phyloP scores from a whole-genome alignment of 1,140 invertebrate genomes.

The Bombus picipes region DNA sequence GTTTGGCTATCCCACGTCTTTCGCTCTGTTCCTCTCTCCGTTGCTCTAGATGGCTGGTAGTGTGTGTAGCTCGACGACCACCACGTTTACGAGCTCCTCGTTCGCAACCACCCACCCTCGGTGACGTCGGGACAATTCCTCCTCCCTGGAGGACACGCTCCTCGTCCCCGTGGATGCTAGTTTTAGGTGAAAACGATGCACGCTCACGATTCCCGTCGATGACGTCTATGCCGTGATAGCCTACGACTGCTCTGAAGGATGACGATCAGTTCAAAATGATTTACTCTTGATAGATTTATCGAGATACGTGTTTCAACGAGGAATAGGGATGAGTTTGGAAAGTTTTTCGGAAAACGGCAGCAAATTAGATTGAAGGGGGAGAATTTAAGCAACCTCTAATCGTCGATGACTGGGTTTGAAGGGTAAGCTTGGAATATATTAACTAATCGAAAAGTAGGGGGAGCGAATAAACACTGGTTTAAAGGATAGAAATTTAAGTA shows the following conservation, averaged over 20 bases:
- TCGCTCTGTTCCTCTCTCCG: background rate
- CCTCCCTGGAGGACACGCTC: too few relatives aligned
- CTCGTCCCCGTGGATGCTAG: background rate
- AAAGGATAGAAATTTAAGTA: too few relatives aligned
- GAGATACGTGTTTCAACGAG: background rate
- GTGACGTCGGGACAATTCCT: background rate
- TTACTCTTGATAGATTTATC: background rate
- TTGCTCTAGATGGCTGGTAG: too few relatives aligned
- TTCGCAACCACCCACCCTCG: background rate
- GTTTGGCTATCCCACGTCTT: background rate
- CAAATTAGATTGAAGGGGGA: too few relatives aligned
- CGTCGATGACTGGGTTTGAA: too few relatives aligned
- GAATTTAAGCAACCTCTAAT: too few relatives aligned
- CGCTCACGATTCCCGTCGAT: background rate
- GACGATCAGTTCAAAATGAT: conserved; percentile 25
- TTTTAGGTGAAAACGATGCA: conserved; percentile 11
- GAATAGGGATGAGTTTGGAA: background rate
- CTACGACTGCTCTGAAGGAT: too few relatives aligned
- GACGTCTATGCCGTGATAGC: conserved; percentile 1
- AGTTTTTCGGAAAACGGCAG: background rate
- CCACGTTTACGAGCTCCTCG: background rate
- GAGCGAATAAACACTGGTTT: too few relatives aligned
- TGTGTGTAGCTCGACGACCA: too few relatives aligned
- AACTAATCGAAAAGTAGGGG: too few relatives aligned
- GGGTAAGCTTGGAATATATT: too few relatives aligned